A percentile compares a stretch with the other conserved stretches of the same genome.
These are phyloP conservation scores for Danio rerio DNA, from an alignment of 2,113 vertebrate species.

Conservation along the genomic window DNA sequence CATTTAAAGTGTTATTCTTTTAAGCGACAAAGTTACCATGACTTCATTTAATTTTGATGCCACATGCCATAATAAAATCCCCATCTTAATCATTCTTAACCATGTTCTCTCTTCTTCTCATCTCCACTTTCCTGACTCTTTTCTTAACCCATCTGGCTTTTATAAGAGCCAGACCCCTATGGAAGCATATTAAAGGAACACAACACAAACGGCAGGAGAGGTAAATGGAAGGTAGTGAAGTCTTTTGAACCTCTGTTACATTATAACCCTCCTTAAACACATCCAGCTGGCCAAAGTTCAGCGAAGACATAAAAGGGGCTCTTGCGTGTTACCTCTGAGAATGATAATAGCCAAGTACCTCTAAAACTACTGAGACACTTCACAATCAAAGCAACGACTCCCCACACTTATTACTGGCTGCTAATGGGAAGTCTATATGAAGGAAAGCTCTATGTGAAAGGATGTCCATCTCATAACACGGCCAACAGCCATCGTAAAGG, in stretches of 20 bases:
- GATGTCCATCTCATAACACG: constrained; percentile 66
- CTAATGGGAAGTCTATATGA: constrained; percentile 75
- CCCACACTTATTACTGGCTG: constrained; percentile 73
- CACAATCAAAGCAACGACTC: constrained; percentile 77
- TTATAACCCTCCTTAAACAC: constrained; percentile 84
- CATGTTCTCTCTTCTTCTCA: constrained; percentile 19
- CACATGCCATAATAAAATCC: constrained; percentile 24
- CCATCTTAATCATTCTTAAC: constrained; percentile 18
- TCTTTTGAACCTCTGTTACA: constrained; percentile 85
- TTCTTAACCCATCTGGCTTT: constrained; percentile 75
- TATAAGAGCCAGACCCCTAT: constrained; percentile 82
- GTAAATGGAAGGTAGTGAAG: constrained; percentile 83
- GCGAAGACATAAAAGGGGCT: constrained; percentile 77
- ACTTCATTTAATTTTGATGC: constrained; percentile 29
- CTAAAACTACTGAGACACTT: constrained; percentile 80
- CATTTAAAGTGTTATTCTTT: not conserved
- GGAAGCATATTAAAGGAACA: constrained; percentile 82
- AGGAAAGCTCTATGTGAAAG: constrained; percentile 65
- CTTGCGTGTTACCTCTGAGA: constrained; percentile 75
- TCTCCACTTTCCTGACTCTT: constrained; percentile 68
- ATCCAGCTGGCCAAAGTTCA: constrained; percentile 85
- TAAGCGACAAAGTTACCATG: constrained; percentile 34
- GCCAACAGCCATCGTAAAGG: constrained; percentile 62
- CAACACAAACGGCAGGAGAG: constrained; percentile 82
- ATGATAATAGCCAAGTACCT: constrained; percentile 78